Evolutionary conservation across 2,888 invertebrate species (phyloP), one percentile per base, ranked within the genome.

Genomic region (Atrina japonica): DNA sequence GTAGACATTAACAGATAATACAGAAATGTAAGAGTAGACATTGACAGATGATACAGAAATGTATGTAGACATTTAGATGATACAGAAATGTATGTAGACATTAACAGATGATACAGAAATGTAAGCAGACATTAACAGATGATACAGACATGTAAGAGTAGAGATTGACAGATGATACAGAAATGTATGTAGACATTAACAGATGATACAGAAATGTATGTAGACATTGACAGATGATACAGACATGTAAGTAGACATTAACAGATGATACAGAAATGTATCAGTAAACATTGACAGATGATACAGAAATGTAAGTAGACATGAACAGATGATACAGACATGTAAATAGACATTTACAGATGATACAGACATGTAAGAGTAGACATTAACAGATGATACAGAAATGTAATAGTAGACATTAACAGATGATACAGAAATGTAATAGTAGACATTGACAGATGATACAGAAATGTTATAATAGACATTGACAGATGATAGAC

Each of bases 381-480:
- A 3, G 14, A n/a, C 18, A 18, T n/a, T n/a, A n/a, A 43, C 6
- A 43, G 18, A 43, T n/a, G 11, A 1, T 1, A 41, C n/a, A 1
- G 16, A 6, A 3, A 0, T 43, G 45, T n/a, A 16, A 27, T 23
- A 50, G n/a, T n/a, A n/a, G n/a, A n/a, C n/a, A n/a, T n/a, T n/a
- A n/a, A 73, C 83, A 86, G 30, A 89, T 89, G 66, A 89, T 89
- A 47, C 87, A 89, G 78, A 86, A 83, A 83, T 85, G 88, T 88
- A 70, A n/a, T n/a, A 67, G 83, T 74, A 9, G 9, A 2, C 27
- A n/a, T 3, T 6, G 3, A 16, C 3, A 21, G 21, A 18, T n/a
- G n/a, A n/a, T n/a, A n/a, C n/a, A n/a, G n/a, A n/a, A n/a, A n/a
- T n/a, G n/a, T n/a, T n/a, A n/a, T n/a, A n/a, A n/a, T n/a, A n/a